Percentiles rank a stretch among this genome's conserved stretches.
Conservation (phyloP, 1,140 invertebrate genomes). For the Druon quercuslanigerum region DNA sequence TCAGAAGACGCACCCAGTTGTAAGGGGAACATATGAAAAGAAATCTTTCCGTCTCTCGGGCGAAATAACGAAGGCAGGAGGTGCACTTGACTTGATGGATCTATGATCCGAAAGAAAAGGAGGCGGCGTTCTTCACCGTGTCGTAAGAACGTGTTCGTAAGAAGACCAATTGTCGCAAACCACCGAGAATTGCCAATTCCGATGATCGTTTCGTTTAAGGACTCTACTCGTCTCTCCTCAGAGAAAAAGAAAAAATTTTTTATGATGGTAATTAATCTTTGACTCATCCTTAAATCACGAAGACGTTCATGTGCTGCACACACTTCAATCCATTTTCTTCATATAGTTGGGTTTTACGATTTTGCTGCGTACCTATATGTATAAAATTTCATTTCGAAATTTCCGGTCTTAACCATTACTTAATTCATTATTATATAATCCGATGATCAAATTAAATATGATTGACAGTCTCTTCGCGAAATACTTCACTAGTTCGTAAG, state of each 20-base stretch:
- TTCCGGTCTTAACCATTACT: no score
- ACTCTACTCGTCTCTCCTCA: not conserved
- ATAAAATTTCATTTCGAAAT: no score
- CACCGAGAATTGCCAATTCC: conserved; percentile 8
- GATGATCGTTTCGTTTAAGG: conserved; percentile 10
- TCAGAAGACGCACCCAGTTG: not conserved
- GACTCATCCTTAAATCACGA: conserved; percentile 13
- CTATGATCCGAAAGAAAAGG: conserved; percentile 11
- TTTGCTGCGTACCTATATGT: no score
- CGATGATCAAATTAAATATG: no score
- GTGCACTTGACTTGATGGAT: conserved; percentile 4
- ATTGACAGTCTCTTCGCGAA: no score
- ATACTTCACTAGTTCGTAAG: no score
- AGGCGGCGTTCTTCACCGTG: not conserved
- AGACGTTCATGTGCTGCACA: not conserved
- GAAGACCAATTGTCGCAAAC: not conserved
- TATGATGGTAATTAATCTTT: conserved; percentile 17
- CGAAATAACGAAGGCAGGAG: conserved; percentile 18
- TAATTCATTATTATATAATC: no score
- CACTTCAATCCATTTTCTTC: not conserved
- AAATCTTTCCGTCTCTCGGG: conserved; percentile 1
- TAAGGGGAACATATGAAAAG: not conserved
- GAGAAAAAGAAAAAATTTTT: not conserved
- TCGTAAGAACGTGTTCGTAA: not conserved
- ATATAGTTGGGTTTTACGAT: no score